phyloP scores from a whole-genome alignment of 2,888 invertebrate genomes.

The Papilio demoleus region DNA sequence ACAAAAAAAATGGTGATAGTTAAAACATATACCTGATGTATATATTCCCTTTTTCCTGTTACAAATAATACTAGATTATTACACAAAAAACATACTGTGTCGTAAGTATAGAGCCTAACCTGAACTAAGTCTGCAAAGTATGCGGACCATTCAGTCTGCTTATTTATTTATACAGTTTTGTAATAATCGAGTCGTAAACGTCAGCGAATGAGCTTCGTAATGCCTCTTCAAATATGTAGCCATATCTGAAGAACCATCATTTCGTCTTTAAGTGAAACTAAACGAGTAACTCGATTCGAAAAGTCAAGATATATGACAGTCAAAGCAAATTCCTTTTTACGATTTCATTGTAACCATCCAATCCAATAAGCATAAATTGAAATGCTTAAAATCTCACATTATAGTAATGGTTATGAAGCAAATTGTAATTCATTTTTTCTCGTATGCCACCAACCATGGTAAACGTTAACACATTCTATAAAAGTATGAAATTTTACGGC shows the following conservation, averaged over 20 bases:
- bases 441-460: neutral
- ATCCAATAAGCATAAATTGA: too few species aligned
- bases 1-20: too few species aligned
- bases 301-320: neutral
- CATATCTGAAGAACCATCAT: constrained; percentile 1
- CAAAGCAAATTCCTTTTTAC: neutral
- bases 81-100: neutral
- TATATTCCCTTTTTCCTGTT: too few species aligned
- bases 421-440: neutral
- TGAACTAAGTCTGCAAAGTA: neutral
- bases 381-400: too few species aligned
- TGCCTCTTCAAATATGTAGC: constrained; percentile 14
- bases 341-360: too few species aligned
- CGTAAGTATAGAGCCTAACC: neutral
- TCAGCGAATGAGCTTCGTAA: constrained; percentile 1
- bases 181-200: neutral
- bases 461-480: neutral
- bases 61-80: too few species aligned
- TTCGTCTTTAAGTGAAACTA: constrained; percentile 10
- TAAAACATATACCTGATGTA: too few species aligned
- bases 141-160: neutral
- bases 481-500: neutral
- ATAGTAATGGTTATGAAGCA: neutral
- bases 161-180: constrained; percentile 7
- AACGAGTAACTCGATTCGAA: neutral